Conservation (phyloP, 2,113 vertebrate genomes). For the Gopherus flavomarginatus region DNA sequence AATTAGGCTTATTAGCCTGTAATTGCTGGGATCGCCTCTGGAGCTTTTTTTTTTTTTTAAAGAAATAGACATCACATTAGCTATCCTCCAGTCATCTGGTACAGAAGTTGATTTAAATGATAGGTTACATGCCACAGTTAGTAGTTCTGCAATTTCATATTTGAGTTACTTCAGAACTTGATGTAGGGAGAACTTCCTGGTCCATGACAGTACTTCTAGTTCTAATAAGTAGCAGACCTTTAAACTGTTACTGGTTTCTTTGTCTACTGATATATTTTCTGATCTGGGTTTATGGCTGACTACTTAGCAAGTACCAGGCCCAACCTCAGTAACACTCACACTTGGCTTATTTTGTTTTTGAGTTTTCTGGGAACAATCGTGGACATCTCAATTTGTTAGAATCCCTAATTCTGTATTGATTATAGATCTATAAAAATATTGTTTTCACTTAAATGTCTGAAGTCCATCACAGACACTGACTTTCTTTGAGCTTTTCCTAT, state of each 20-base stretch:
- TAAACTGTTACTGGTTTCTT: not conserved
- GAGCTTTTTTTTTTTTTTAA: no score
- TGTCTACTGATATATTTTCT: not conserved
- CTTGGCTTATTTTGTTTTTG: not conserved
- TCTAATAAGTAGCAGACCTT: not conserved
- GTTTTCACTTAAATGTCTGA: not conserved
- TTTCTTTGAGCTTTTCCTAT: not conserved
- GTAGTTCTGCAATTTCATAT: no score
- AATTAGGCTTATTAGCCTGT: no score
- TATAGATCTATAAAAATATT: not conserved
- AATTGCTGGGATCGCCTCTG: no score
- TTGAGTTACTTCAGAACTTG: not conserved
- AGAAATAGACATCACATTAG: no score
- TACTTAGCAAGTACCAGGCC: not conserved
- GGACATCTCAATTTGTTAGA: not conserved
- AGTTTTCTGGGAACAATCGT: not conserved
- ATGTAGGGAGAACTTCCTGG: not conserved
- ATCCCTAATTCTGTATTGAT: not conserved
- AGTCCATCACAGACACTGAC: not conserved
- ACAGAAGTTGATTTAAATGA: no score
- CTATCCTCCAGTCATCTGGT: no score
- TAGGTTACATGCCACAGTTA: no score
- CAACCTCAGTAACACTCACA: not conserved
- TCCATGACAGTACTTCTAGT: not conserved
- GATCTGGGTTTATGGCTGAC: not conserved